Percentiles rank a stretch among this genome's conserved stretches.
phyloP scores from a whole-genome alignment of 2,888 invertebrate species.

The Lasioglossum zephyrum region DNA sequence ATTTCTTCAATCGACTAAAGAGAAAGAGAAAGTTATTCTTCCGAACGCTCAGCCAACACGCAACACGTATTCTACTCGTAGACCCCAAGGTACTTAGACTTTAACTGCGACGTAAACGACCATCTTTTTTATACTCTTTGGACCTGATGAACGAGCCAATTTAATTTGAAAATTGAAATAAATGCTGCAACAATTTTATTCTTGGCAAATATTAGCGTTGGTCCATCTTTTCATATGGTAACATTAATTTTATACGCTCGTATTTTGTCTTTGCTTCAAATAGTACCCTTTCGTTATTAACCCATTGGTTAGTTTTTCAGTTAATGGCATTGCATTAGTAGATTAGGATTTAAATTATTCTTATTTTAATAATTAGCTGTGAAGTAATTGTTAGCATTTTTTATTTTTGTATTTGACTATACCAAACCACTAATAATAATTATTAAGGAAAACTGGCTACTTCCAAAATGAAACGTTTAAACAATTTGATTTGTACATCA shows the following conservation, averaged over 20 bases:
- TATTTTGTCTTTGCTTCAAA: no score
- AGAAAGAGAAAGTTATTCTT: conserved; percentile 9
- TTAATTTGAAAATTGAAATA: neutral
- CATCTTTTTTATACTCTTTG: neutral
- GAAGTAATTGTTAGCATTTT: neutral
- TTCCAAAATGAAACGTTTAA: neutral
- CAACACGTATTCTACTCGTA: conserved; percentile 3
- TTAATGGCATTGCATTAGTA: neutral
- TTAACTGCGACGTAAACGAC: neutral
- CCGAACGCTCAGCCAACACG: conserved; percentile 1
- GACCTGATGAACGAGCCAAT: neutral
- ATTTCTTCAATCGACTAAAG: neutral
- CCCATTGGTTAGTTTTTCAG: neutral
- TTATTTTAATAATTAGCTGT: neutral
- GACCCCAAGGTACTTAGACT: neutral
- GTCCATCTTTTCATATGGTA: neutral
- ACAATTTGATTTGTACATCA: neutral
- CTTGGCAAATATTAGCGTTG: neutral
- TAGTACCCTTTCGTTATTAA: neutral
- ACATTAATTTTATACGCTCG: neutral
- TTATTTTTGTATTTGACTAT: neutral
- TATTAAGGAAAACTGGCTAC: neutral
- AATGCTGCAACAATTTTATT: neutral
- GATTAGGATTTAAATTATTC: neutral
- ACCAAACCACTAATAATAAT: neutral